A percentile compares a stretch with the other conserved stretches of the same genome.
Conservation (phyloP, 2,888 invertebrate genomes). For the Amiota communis region DNA sequence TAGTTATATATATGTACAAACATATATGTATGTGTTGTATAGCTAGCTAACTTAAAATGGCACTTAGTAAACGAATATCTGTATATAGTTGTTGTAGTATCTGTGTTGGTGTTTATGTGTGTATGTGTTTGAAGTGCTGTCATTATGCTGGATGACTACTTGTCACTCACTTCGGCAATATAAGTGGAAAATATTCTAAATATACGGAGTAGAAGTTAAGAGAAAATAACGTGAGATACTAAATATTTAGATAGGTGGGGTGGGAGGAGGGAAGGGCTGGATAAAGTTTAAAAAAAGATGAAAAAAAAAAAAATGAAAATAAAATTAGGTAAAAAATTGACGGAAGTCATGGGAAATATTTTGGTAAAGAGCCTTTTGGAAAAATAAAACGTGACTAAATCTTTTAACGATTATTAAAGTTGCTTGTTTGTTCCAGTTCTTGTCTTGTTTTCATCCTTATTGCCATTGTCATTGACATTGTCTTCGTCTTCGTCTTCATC, state of each 20-base stretch:
- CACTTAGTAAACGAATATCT: too few relatives aligned
- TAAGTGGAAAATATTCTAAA: slow-evolving; percentile 1
- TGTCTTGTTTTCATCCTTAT: not conserved
- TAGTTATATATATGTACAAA: too few relatives aligned
- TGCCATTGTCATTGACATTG: not conserved
- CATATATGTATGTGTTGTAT: too few relatives aligned
- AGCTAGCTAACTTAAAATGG: too few relatives aligned
- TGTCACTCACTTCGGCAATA: slow-evolving; percentile 1
- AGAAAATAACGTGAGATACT: not conserved
- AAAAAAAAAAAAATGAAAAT: not conserved
- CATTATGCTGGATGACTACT: slow-evolving; percentile 14
- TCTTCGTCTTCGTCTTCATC: too few relatives aligned
- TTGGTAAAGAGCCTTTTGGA: not conserved
- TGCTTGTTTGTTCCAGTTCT: not conserved
- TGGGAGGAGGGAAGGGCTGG: too few relatives aligned
- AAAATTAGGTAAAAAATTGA: not conserved
- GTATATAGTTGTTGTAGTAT: too few relatives aligned
- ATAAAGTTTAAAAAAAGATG: not conserved
- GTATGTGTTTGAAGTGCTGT: slow-evolving; percentile 39
- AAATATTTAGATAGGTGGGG: too few relatives aligned
- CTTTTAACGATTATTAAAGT: slow-evolving; percentile 8
- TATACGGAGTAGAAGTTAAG: not conserved
- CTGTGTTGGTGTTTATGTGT: slow-evolving; percentile 23
- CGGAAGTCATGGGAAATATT: not conserved
- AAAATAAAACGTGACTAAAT: slow-evolving; percentile 15